Evolutionary conservation across 2,797 vertebrate genomes (phyloP).

Genomic region (Coreius guichenoti): DNA sequence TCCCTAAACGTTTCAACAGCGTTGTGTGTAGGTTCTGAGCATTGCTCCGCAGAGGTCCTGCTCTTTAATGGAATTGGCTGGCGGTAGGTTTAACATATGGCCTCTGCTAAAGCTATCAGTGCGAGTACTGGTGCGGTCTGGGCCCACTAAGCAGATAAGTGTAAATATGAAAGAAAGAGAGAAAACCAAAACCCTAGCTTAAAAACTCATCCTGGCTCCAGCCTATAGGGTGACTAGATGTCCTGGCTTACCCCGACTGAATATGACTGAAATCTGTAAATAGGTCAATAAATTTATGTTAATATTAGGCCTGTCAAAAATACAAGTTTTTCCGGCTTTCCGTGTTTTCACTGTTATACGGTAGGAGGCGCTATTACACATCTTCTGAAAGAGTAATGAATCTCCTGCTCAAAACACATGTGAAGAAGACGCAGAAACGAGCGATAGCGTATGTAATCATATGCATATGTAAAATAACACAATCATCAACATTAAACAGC

Average conservation of each 20-base stretch:
- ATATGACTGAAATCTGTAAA: not conserved
- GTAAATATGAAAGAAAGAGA: conserved; percentile 49
- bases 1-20: conserved; percentile 43
- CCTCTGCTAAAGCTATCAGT: conserved; percentile 60
- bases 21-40: conserved; percentile 17
- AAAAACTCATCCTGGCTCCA: not conserved
- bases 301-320: too few relatives aligned
- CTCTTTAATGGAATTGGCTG: conserved; percentile 53
- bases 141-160: conserved; percentile 32
- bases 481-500: too few relatives aligned
- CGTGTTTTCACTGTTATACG: too few relatives aligned
- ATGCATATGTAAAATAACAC: too few relatives aligned
- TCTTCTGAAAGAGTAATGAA: too few relatives aligned
- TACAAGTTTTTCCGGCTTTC: too few relatives aligned
- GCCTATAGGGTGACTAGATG: not conserved
- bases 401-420: too few relatives aligned
- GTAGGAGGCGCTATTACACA: too few relatives aligned
- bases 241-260: not conserved
- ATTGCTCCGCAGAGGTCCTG: conserved; percentile 32
- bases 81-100: conserved; percentile 37
- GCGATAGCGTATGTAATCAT: too few relatives aligned
- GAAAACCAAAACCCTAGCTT: conserved; percentile 31
- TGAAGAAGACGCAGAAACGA: too few relatives aligned
- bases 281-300: not conserved
- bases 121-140: conserved; percentile 20